phyloP scores from a whole-genome alignment of 2,797 vertebrate genomes.

The Rhadinocentrus ornatus region DNA sequence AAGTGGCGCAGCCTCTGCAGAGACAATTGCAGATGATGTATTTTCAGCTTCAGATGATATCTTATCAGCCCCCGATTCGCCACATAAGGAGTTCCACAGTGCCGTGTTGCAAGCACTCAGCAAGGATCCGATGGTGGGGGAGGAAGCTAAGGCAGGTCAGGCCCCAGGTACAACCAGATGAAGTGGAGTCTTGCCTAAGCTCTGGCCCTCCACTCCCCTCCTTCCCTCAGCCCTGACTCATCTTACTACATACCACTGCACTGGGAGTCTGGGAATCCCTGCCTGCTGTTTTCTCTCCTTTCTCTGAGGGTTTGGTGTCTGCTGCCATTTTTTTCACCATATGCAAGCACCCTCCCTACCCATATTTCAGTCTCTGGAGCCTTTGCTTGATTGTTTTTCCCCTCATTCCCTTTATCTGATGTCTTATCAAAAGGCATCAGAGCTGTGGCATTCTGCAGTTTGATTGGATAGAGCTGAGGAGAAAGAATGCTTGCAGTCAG shows the following conservation, averaged over 20 bases:
- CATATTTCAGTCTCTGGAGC: constrained; percentile 56
- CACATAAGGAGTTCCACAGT: constrained; percentile 86
- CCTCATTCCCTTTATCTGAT: constrained; percentile 53
- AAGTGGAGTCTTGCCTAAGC: constrained; percentile 44
- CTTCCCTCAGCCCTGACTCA: constrained; percentile 54
- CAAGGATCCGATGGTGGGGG: constrained; percentile 72
- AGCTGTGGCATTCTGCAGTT: constrained; percentile 57
- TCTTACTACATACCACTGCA: constrained; percentile 40
- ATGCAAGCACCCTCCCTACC: constrained; percentile 54
- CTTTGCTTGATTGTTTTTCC: constrained; percentile 56
- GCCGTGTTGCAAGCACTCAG: constrained; percentile 85
- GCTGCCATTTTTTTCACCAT: constrained; percentile 47
- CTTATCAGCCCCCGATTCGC: constrained; percentile 66
- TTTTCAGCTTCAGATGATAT: constrained; percentile 49
- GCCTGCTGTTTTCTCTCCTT: constrained; percentile 65
- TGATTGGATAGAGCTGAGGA: constrained; percentile 72
- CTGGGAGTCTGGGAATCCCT: constrained; percentile 56
- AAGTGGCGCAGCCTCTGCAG: constrained; percentile 29
- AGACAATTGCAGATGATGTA: constrained; percentile 60
- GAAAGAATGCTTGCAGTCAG: constrained; percentile 34
- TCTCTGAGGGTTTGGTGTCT: constrained; percentile 62
- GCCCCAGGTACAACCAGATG: constrained; percentile 83
- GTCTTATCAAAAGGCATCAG: constrained; percentile 63
- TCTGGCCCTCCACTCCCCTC: constrained; percentile 54
- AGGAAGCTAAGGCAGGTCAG: constrained; percentile 58